phyloP scores from a whole-genome alignment of 2,888 invertebrate genomes.

The Ephialtes manifestator region DNA sequence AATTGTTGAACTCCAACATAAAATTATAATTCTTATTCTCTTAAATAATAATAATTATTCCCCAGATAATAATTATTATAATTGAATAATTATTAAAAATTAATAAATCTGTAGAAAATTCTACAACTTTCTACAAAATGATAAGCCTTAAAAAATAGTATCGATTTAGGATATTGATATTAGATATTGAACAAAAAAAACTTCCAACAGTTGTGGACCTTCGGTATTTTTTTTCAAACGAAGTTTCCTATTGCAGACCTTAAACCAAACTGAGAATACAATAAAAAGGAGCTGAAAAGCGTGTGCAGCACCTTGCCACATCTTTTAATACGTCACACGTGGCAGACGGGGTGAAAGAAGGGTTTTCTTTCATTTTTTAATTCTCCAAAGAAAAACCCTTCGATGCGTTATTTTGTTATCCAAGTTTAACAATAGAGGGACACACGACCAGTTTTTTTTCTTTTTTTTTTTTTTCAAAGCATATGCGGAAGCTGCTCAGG shows the following conservation, averaged over 20 bases:
- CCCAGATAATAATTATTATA: too few species aligned
- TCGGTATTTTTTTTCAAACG: not conserved
- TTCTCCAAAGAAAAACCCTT: constrained; percentile 60
- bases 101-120: too few species aligned
- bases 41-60: too few species aligned
- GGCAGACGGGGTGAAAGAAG: constrained; percentile 75
- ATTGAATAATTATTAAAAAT: too few species aligned
- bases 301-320: constrained; percentile 81
- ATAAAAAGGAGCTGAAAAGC: constrained; percentile 15
- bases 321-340: constrained; percentile 84
- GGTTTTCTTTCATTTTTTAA: constrained; percentile 58
- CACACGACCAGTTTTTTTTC: constrained; percentile 68
- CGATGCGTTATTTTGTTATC: constrained; percentile 70
- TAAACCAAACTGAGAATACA: not conserved
- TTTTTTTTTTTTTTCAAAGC: constrained; percentile 36
- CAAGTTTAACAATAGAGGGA: constrained; percentile 64
- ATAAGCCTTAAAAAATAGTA: not conserved
- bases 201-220: not conserved
- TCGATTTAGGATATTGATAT: not conserved
- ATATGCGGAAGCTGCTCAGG: constrained; percentile 17
- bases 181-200: too few species aligned
- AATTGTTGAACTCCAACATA: too few species aligned
- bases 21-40: too few species aligned
- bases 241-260: not conserved
- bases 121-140: too few species aligned